Evolutionary conservation across 2,888 invertebrate genomes (phyloP).

Genomic region (Cynaeus angustus): DNA sequence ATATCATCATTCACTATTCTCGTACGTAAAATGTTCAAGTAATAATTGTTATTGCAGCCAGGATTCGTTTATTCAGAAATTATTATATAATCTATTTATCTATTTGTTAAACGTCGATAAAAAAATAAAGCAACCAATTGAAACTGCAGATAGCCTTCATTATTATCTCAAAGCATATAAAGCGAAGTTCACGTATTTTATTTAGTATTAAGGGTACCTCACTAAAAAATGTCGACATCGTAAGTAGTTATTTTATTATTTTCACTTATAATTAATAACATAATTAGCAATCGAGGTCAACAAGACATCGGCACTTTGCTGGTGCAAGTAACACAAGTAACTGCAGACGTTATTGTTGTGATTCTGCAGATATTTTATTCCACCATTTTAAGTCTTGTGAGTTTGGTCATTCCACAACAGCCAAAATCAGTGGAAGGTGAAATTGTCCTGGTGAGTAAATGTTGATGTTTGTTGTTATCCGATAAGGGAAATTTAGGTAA

Average conservation of each 20-base stretch:
- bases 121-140: neutral
- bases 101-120: slow-evolving; percentile 2
- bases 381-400: slow-evolving; percentile 14
- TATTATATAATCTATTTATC: too few relatives aligned
- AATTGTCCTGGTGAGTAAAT: slow-evolving; percentile 81
- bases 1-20: too few relatives aligned
- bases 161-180: slow-evolving; percentile 5
- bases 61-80: too few relatives aligned
- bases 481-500: slow-evolving; percentile 75
- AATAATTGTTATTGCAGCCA: too few relatives aligned
- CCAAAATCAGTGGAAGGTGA: slow-evolving; percentile 78
- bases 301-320: slow-evolving; percentile 37
- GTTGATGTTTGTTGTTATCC: too few relatives aligned
- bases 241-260: slow-evolving; percentile 8
- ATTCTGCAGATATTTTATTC: slow-evolving; percentile 39
- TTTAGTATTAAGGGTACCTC: neutral
- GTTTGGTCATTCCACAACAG: slow-evolving; percentile 34
- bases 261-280: neutral
- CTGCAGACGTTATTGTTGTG: slow-evolving; percentile 32
- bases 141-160: slow-evolving; percentile 3
- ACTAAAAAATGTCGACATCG: slow-evolving; percentile 13
- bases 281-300: slow-evolving; percentile 25
- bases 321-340: slow-evolving; percentile 29
- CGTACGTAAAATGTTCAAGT: too few relatives aligned
- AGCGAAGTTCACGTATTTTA: neutral